Evolutionary conservation across 2,888 invertebrate genomes (phyloP).

Genomic region (Rotaria macrura): DNA sequence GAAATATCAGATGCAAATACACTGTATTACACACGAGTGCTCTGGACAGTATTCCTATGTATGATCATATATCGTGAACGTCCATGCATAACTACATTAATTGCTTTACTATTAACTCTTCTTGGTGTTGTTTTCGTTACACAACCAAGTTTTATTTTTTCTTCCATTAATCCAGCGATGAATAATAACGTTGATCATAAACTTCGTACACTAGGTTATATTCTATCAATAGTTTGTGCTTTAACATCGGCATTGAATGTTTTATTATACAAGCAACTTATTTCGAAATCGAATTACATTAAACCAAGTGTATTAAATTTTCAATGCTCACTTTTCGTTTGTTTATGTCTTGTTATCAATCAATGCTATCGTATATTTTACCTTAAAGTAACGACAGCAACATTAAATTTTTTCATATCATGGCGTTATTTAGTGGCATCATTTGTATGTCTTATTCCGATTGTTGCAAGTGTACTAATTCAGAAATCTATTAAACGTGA

Average conservation of each 20-base stretch:
- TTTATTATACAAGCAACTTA: neutral
- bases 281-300: neutral
- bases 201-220: neutral
- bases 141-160: neutral
- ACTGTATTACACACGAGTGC: neutral
- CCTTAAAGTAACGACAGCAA: neutral
- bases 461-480: neutral
- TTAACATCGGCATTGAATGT: neutral
- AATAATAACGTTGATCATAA: neutral
- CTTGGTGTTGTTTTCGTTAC: neutral
- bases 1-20: neutral
- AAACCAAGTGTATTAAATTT: neutral
- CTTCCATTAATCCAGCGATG: no score
- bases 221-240: neutral
- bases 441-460: neutral
- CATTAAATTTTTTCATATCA: neutral
- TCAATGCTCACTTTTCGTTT: neutral
- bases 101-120: neutral
- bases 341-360: neutral
- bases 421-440: neutral
- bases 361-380: neutral
- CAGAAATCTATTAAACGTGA: slow-evolving; percentile 5
- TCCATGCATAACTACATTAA: neutral
- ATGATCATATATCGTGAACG: neutral
- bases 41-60: neutral